These are phyloP conservation scores for Hetaerina titia DNA, from an alignment of 2,888 invertebrate genomes.

Conservation along the genomic window DNA sequence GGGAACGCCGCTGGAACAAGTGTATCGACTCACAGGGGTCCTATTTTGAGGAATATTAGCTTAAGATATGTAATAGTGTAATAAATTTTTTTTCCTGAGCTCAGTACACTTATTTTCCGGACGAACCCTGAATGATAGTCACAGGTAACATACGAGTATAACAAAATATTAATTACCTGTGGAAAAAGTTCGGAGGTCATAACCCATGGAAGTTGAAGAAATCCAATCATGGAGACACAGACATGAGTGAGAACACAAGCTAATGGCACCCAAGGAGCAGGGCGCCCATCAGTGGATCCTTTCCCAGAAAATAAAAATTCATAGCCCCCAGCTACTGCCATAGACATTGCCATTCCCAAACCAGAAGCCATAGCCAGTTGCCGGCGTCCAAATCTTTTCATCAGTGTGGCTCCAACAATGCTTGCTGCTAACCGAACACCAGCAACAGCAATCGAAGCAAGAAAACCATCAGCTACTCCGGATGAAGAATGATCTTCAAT, in stretches of 20 bases:
- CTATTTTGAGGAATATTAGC: no score
- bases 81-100: no score
- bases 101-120: no score
- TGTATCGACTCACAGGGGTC: no score
- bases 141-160: no score
- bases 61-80: no score
- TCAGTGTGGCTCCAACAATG: constrained; percentile 83
- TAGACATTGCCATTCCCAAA: constrained; percentile 82
- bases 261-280: constrained; percentile 77
- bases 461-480: constrained; percentile 79
- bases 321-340: constrained; percentile 76
- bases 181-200: constrained; percentile 87
- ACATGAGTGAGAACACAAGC: constrained; percentile 84
- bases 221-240: constrained; percentile 86
- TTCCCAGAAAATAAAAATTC: constrained; percentile 72
- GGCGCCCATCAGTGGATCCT: constrained; percentile 72
- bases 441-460: constrained; percentile 85
- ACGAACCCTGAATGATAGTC: no score
- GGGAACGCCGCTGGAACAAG: no score
- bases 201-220: constrained; percentile 86
- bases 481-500: background rate
- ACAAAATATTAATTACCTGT: constrained; percentile 76
- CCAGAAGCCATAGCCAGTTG: constrained; percentile 83
- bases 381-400: constrained; percentile 83
- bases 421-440: constrained; percentile 84